phyloP scores from a whole-genome alignment of 2,888 invertebrate genomes.

The Apoda limacodes region DNA sequence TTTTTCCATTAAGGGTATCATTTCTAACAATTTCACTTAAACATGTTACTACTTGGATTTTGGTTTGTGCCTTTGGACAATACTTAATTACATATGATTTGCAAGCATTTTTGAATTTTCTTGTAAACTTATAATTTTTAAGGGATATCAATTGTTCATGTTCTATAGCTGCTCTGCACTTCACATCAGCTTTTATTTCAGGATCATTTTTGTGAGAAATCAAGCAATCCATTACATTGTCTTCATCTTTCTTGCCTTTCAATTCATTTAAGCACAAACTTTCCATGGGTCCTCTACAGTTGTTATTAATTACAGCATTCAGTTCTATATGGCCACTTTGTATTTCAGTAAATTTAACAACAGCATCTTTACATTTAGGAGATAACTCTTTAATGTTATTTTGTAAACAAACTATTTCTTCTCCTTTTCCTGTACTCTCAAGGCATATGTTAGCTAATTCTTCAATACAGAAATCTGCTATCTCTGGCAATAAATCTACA shows the following conservation, averaged over 20 bases:
- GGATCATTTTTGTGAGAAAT: conserved; percentile 91
- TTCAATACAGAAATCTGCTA: conserved; percentile 89
- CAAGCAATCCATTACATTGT: conserved; percentile 94
- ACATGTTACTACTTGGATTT: conserved; percentile 84
- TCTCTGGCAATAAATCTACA: conserved; percentile 93
- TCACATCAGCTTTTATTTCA: conserved; percentile 79
- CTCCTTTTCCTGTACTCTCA: conserved; percentile 86
- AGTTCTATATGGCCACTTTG: conserved; percentile 89
- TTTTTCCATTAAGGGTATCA: conserved; percentile 81
- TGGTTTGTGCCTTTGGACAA: conserved; percentile 78
- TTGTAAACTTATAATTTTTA: conserved; percentile 93
- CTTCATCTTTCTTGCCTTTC: conserved; percentile 79
- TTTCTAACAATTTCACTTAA: conserved; percentile 92
- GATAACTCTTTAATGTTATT: conserved; percentile 79
- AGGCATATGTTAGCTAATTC: conserved; percentile 88
- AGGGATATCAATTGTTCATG: conserved; percentile 96
- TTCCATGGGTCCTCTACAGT: conserved; percentile 84
- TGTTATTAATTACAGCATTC: conserved; percentile 88
- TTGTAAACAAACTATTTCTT: conserved; percentile 94
- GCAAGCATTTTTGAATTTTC: conserved; percentile 95
- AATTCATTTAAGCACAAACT: conserved; percentile 78
- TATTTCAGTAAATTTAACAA: conserved; percentile 88
- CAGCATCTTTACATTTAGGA: conserved; percentile 78
- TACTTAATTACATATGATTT: conserved; percentile 80
- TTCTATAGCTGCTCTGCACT: conserved; percentile 94